phyloP scores from a whole-genome alignment of 2,888 invertebrate species.

The Pantelozetes paolii region DNA sequence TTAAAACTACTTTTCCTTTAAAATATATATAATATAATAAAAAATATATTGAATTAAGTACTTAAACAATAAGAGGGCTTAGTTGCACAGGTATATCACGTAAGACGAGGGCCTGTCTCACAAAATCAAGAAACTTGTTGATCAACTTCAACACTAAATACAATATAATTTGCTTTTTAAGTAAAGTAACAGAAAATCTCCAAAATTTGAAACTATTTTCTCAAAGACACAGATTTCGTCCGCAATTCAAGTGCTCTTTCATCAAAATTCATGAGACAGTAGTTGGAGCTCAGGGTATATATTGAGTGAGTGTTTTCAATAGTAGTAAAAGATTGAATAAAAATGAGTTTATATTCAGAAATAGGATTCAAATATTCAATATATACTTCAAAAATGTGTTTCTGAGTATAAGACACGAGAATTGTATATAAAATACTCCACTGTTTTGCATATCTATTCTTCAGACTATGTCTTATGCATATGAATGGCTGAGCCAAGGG shows the following conservation, averaged over 20 bases:
- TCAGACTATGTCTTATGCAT: not conserved
- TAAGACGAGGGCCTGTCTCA: not conserved
- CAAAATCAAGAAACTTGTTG: conserved; percentile 19
- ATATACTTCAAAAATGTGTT: no score
- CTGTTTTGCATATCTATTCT: conserved; percentile 3
- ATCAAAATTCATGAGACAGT: conserved; percentile 28
- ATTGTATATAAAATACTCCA: not conserved
- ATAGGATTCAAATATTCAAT: not conserved
- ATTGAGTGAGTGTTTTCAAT: not conserved
- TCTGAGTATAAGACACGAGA: not conserved
- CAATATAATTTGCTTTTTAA: no score
- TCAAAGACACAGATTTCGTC: no score
- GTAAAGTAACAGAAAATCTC: no score
- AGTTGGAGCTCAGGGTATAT: not conserved
- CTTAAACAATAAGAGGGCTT: not conserved
- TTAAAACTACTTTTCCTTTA: not conserved
- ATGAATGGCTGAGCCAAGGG: not conserved
- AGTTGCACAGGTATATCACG: not conserved
- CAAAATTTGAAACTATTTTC: no score
- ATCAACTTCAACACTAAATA: not conserved
- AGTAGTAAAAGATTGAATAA: not conserved
- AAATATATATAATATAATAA: no score
- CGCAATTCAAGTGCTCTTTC: conserved; percentile 12
- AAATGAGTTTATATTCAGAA: not conserved
- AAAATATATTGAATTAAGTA: not conserved